Evolutionary conservation across 2,113 vertebrate genomes (phyloP).

Genomic region (Haemorhous mexicanus): DNA sequence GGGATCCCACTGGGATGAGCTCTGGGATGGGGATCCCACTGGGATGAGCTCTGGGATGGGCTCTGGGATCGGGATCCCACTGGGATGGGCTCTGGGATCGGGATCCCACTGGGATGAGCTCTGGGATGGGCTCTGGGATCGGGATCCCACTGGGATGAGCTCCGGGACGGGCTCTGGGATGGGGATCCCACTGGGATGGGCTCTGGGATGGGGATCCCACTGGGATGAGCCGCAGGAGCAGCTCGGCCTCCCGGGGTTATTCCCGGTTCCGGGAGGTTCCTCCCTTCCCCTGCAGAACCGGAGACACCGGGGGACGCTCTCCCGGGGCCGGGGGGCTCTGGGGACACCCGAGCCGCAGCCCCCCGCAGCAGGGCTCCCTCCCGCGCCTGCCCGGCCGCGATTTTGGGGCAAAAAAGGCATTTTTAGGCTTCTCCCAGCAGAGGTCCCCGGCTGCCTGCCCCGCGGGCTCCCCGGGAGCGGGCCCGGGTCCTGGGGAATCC

Average conservation of each 20-base stretch:
- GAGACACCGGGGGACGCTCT: too few species aligned
- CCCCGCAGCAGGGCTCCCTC: not conserved
- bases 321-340: not conserved
- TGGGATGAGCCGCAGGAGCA: not conserved
- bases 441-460: not conserved
- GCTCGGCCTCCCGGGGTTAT: not conserved
- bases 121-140: too few species aligned
- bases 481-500: not conserved
- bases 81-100: not conserved
- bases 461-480: not conserved
- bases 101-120: too few species aligned
- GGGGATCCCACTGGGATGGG: not conserved
- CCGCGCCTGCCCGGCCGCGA: not conserved
- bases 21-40: too few species aligned
- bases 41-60: not conserved
- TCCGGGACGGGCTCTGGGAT: rapidly evolving
- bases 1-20: not conserved
- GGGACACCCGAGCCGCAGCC: not conserved
- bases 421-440: not conserved
- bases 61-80: not conserved
- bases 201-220: rapidly evolving
- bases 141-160: not conserved
- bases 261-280: not conserved
- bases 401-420: not conserved
- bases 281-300: not conserved